These are phyloP conservation scores for Kryphioiulus occultus DNA, from an alignment of 2,888 invertebrate species.

Conservation along the genomic window DNA sequence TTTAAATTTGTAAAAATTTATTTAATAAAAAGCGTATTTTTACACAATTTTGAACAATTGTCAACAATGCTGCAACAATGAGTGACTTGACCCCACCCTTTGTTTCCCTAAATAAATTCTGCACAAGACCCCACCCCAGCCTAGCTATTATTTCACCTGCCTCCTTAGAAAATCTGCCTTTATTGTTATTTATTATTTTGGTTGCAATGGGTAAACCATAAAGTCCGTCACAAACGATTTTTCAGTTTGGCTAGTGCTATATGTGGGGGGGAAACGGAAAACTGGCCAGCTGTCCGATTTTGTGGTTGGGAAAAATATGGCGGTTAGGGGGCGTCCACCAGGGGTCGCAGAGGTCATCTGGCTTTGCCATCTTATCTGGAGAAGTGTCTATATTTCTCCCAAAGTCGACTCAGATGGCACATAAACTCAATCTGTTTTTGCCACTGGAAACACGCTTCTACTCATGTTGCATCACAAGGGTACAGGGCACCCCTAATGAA, in stretches of 20 bases:
- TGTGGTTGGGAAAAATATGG: background rate
- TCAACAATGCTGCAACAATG: no score
- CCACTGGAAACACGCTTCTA: conserved; percentile 3
- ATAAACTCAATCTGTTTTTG: conserved; percentile 13
- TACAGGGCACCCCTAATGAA: no score
- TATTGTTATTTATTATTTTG: background rate
- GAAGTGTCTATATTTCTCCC: background rate
- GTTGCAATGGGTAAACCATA: background rate
- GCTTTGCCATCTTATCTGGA: background rate
- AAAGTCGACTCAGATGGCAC: background rate
- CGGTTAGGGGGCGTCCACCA: background rate
- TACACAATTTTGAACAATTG: no score
- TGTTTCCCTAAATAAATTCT: background rate
- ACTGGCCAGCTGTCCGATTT: background rate
- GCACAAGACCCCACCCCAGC: background rate
- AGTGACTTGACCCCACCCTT: background rate
- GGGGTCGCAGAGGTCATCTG: background rate
- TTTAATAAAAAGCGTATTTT: no score
- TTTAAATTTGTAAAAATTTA: no score
- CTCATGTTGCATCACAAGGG: no score
- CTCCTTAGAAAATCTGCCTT: background rate
- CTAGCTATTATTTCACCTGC: background rate
- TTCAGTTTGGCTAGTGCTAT: background rate
- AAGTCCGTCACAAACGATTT: background rate
- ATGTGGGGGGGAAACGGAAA: background rate